Evolutionary conservation across 2,113 vertebrate species (phyloP).

Genomic region (Fulica atra): DNA sequence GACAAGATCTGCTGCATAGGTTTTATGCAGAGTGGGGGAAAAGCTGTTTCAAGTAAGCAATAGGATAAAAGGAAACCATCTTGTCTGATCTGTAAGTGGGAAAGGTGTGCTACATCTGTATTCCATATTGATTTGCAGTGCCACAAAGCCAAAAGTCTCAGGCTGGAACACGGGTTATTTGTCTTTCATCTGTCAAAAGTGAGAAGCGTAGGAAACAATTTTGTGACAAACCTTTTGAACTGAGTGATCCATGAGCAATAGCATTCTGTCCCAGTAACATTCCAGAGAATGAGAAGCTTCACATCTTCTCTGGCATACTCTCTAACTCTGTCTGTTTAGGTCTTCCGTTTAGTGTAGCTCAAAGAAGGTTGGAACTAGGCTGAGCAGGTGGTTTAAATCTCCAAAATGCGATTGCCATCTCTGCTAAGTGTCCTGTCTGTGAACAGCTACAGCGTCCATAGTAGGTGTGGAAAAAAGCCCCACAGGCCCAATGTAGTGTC

Average conservation of each 20-base stretch:
- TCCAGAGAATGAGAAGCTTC: not conserved
- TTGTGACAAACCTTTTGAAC: not conserved
- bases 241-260: not conserved
- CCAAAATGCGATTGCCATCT: not conserved
- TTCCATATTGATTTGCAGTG: not conserved
- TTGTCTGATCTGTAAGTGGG: not conserved
- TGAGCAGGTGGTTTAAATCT: not conserved
- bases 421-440: not conserved
- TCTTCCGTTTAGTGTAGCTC: not conserved
- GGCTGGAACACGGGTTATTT: not conserved
- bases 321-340: not conserved
- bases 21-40: not conserved
- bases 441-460: not conserved
- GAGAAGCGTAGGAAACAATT: not conserved
- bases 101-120: not conserved
- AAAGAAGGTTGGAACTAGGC: not conserved
- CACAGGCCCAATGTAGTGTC: not conserved
- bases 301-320: not conserved
- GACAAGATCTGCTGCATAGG: rapidly evolving
- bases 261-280: not conserved
- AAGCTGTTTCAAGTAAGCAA: not conserved
- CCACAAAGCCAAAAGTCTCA: not conserved
- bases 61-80: not conserved
- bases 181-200: not conserved
- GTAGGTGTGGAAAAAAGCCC: not conserved